Evolutionary conservation across 1,140 invertebrate species (phyloP).

Genomic region (Hypothenemus hampei): DNA sequence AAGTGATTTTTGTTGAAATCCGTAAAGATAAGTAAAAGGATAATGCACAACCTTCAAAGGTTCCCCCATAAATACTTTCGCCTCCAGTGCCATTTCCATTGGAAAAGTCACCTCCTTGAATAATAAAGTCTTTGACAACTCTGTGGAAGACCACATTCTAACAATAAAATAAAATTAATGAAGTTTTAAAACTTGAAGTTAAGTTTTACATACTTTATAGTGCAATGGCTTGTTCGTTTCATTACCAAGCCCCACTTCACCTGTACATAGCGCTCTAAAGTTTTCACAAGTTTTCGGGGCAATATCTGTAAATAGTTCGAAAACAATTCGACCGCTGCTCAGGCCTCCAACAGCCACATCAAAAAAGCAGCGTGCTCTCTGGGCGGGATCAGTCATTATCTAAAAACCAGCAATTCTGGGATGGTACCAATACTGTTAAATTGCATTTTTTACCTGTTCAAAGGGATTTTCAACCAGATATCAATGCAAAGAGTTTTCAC

Average conservation of each 20-base stretch:
- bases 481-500: no score
- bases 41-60: conserved; percentile 65
- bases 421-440: no score
- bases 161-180: conserved; percentile 38
- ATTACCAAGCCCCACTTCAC: conserved; percentile 75
- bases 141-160: conserved; percentile 83
- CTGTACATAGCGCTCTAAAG: conserved; percentile 87
- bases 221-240: conserved; percentile 66
- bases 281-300: conserved; percentile 94
- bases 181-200: not conserved
- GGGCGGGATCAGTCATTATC: conserved; percentile 11
- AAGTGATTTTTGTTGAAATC: conserved; percentile 15
- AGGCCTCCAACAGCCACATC: conserved; percentile 89
- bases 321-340: conserved; percentile 82
- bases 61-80: conserved; percentile 86
- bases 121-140: conserved; percentile 91
- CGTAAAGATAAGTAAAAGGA: not conserved
- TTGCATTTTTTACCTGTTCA: no score
- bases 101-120: conserved; percentile 82
- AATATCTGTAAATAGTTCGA: conserved; percentile 89
- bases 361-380: conserved; percentile 73
- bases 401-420: not conserved
- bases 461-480: no score
- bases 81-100: conserved; percentile 88
- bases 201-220: conserved; percentile 55